Conservation (phyloP, 1,140 invertebrate genomes). For the Zelostemma sp. region DNA sequence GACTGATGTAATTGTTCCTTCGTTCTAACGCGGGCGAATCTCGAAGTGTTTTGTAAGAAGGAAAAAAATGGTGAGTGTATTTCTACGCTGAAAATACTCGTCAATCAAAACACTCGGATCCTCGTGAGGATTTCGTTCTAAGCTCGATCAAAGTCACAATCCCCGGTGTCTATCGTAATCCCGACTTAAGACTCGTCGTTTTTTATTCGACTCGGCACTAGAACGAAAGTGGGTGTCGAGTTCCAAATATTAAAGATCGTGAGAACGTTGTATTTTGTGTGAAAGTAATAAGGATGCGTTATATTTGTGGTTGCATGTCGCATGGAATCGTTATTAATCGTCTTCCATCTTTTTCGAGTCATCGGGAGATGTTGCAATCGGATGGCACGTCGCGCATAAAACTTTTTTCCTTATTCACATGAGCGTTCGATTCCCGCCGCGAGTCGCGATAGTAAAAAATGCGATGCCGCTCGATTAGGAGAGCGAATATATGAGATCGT, state of each 20-base stretch:
- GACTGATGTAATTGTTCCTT: no score
- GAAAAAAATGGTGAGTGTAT: no score
- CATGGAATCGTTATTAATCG: no score
- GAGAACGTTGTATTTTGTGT: no score
- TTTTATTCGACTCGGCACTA: constrained; percentile 23
- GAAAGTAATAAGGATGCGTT: no score
- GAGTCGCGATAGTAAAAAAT: constrained; percentile 2
- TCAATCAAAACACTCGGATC: neutral
- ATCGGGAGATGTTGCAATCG: neutral
- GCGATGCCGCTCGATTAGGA: constrained; percentile 4
- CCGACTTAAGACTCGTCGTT: constrained; percentile 15
- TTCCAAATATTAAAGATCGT: neutral
- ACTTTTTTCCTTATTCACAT: constrained; percentile 1
- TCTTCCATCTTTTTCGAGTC: no score
- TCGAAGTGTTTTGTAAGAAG: no score
- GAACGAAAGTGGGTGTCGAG: neutral
- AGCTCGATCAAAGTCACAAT: constrained; percentile 30
- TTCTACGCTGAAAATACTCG: no score
- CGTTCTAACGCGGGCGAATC: no score
- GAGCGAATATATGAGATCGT: constrained; percentile 26
- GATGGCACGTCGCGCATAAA: neutral
- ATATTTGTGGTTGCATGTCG: no score
- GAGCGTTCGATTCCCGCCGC: neutral
- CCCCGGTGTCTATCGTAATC: constrained; percentile 30
- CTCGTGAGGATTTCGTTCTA: neutral